Base-by-base conservation (phyloP, 2,113 vertebrate genomes). In the Oncorhynchus kisutch region DNA sequence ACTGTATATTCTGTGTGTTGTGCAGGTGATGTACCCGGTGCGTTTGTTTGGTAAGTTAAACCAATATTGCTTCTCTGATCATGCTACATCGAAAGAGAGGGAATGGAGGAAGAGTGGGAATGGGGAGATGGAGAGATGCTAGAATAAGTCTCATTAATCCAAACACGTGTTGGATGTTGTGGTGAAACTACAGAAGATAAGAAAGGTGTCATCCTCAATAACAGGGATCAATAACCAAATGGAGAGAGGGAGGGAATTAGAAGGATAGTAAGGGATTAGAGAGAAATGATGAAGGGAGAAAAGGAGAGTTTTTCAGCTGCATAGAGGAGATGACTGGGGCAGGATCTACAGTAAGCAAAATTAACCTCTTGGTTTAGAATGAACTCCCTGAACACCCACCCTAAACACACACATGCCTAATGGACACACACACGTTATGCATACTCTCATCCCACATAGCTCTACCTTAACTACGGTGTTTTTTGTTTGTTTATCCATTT, bases 21-120 rank as follows among this genome's bases (percentile, higher is more conserved):
- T 62, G 18, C 64, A 84, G 82, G 62, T 84, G 22, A 72, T 68
- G 3, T 81, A 69, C 20, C 82, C 82, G 3, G 65, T 84, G 1
- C 72, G 79, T 12, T 76, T 84, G 22, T 64, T 3, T 64, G 62
- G 22, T 1, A n/a, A 25, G 22, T 64, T n/a, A 11, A 64, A 11
- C 22, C 62, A 64, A 11, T 64, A 11, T 64, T 24, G 18, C 9
- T 18, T 64, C 62, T 64, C 62, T 24, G 62, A 64, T 64, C 62
- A 25, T 20, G 54, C 20, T 20, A 20, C 54, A 20, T 20, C 54
- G 20, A 18, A 57, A 57, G 54, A 20, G 51, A 6, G 5, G 51
- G 51, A 16, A 34, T 8, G 6, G 34, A 34, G 51, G 16, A 54
- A 18, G 25, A 12, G 13, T 4, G 22, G 25, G 24, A 24, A 25